These are phyloP conservation scores for Perithous albicinctus DNA, from an alignment of 2,888 invertebrate genomes.

Conservation along the genomic window DNA sequence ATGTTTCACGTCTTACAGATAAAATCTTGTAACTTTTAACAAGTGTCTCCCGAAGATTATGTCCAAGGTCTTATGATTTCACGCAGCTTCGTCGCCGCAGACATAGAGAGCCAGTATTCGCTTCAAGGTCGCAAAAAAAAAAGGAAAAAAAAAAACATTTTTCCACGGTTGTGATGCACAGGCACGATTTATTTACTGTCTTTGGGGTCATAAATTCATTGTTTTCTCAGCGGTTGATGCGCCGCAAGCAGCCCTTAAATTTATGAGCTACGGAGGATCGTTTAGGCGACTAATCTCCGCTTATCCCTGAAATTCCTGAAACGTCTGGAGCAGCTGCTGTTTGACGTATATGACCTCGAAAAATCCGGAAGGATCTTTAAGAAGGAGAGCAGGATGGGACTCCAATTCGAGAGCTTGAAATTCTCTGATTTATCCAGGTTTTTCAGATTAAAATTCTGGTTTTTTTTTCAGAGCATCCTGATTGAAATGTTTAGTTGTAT, in stretches of 20 bases:
- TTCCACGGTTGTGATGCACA: not conserved
- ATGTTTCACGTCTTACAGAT: slow-evolving; percentile 1
- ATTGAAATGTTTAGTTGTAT: too few relatives aligned
- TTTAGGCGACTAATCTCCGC: slow-evolving; percentile 41
- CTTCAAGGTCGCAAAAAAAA: not conserved
- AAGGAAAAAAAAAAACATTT: slow-evolving; percentile 3
- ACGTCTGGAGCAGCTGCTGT: slow-evolving; percentile 19
- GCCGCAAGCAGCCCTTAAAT: slow-evolving; percentile 24
- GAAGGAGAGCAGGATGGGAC: too few relatives aligned
- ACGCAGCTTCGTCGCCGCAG: not conserved
- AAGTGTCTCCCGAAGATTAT: not conserved
- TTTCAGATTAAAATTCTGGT: too few relatives aligned
- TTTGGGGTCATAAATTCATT: slow-evolving; percentile 37
- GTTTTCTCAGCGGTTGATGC: slow-evolving; percentile 22
- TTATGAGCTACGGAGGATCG: slow-evolving; percentile 53
- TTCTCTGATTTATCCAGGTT: too few relatives aligned
- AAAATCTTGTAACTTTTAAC: not conserved
- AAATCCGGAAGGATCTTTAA: slow-evolving; percentile 31
- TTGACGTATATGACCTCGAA: slow-evolving; percentile 22
- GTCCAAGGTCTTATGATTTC: slow-evolving; percentile 6
- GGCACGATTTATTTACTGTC: slow-evolving; percentile 44
- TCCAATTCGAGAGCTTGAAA: too few relatives aligned
- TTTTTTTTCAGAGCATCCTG: too few relatives aligned
- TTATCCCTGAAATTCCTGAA: slow-evolving; percentile 29
- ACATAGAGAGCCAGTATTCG: not conserved